Conservation (phyloP, 1,140 invertebrate genomes). For the Cyclina sinensis region DNA sequence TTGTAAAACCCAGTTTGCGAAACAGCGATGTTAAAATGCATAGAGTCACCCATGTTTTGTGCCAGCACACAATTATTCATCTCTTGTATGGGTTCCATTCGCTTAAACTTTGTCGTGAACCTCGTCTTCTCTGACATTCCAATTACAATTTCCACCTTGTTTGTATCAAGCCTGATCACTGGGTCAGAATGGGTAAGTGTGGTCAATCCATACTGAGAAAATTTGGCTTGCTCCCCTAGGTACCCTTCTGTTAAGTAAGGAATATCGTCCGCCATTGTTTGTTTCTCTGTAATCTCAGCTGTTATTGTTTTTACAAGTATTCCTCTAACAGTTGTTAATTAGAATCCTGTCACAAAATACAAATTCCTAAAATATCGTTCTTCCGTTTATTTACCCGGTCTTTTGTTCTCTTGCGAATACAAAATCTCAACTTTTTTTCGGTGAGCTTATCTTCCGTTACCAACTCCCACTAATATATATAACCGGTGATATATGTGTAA, state of each 20-base stretch:
- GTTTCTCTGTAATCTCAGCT: constrained; percentile 12
- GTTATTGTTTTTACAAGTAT: too few relatives aligned
- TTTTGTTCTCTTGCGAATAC: too few relatives aligned
- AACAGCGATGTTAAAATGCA: constrained; percentile 81
- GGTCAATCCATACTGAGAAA: constrained; percentile 80
- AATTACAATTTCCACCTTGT: constrained; percentile 80
- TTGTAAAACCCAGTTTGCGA: constrained; percentile 85
- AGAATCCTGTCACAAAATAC: too few relatives aligned
- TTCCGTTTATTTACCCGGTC: too few relatives aligned
- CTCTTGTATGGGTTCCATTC: constrained; percentile 78
- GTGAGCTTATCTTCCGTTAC: too few relatives aligned
- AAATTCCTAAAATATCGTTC: too few relatives aligned
- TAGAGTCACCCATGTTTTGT: constrained; percentile 73
- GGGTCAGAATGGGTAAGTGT: constrained; percentile 80
- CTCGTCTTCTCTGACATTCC: constrained; percentile 73
- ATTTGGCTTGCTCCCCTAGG: constrained; percentile 85
- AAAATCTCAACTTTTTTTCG: too few relatives aligned
- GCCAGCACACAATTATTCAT: constrained; percentile 79
- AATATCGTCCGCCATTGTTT: constrained; percentile 72
- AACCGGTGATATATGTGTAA: constrained; percentile 5
- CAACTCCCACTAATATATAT: background rate
- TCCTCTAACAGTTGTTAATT: too few relatives aligned
- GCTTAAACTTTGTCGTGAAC: constrained; percentile 80
- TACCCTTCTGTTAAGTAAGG: constrained; percentile 84
- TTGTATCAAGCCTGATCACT: constrained; percentile 77